phyloP scores from a whole-genome alignment of 2,113 vertebrate genomes.

The human (Homo sapiens) region DNA sequence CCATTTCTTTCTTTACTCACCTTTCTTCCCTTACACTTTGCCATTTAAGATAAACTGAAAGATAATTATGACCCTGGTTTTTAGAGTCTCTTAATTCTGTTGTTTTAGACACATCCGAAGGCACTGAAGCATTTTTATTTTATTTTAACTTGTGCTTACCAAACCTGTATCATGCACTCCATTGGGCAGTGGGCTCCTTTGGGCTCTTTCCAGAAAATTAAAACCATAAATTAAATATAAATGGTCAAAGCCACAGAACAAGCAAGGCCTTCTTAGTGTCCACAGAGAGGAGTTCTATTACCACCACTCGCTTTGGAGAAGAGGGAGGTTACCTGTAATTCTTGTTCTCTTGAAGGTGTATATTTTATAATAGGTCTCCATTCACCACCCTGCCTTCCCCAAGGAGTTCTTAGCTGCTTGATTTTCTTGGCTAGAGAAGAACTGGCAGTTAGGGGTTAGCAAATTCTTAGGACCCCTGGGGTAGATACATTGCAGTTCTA shows the following conservation, averaged over 20 bases:
- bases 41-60: slow-evolving; percentile 9
- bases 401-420: slow-evolving; percentile 72
- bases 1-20: background rate
- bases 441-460: slow-evolving; percentile 61
- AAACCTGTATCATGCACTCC: slow-evolving; percentile 54
- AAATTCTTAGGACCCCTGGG: slow-evolving; percentile 70
- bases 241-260: slow-evolving; percentile 79
- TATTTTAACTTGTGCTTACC: slow-evolving; percentile 71
- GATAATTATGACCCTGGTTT: background rate
- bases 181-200: slow-evolving; percentile 49
- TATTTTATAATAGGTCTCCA: slow-evolving; percentile 69
- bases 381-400: slow-evolving; percentile 63
- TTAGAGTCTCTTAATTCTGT: slow-evolving; percentile 46
- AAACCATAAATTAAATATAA: slow-evolving; percentile 79
- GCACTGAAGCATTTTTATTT: slow-evolving; percentile 55
- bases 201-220: slow-evolving; percentile 78
- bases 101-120: slow-evolving; percentile 17
- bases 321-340: slow-evolving; percentile 74
- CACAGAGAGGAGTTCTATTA: slow-evolving; percentile 77
- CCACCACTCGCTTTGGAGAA: slow-evolving; percentile 46
- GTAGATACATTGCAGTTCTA: slow-evolving; percentile 61
- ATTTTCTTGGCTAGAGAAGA: slow-evolving; percentile 73
- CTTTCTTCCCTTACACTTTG: background rate
- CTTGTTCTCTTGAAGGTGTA: slow-evolving; percentile 72
- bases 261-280: slow-evolving; percentile 72